These are phyloP conservation scores for Agrotis puta DNA, from an alignment of 2,888 invertebrate genomes.

Conservation along the genomic window DNA sequence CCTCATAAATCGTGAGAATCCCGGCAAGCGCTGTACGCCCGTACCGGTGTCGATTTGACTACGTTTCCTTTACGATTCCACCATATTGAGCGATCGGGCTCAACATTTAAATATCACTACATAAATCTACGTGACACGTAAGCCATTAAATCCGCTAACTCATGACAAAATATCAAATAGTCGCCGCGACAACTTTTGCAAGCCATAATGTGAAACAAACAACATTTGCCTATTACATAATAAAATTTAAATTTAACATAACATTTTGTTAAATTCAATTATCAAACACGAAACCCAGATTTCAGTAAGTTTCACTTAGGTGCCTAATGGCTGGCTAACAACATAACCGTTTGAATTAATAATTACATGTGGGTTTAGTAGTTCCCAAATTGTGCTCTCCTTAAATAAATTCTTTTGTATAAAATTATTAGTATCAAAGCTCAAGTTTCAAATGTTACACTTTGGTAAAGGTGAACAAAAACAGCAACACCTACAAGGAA, in stretches of 20 bases:
- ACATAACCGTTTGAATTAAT: slow-evolving; percentile 48
- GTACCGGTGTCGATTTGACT: slow-evolving; percentile 89
- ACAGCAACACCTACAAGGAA: slow-evolving; percentile 50
- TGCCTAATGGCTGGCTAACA: slow-evolving; percentile 46
- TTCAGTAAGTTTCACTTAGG: slow-evolving; percentile 45
- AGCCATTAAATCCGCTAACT: slow-evolving; percentile 44
- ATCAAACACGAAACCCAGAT: slow-evolving; percentile 38
- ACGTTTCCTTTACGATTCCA: slow-evolving; percentile 88
- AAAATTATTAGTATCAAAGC: slow-evolving; percentile 5
- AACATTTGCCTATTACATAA: slow-evolving; percentile 29
- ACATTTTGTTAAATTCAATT: slow-evolving; percentile 34
- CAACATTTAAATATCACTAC: slow-evolving; percentile 71
- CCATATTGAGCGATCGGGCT: slow-evolving; percentile 82
- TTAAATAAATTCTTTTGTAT: slow-evolving; percentile 11
- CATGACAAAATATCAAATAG: slow-evolving; percentile 54
- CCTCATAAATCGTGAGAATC: slow-evolving; percentile 91
- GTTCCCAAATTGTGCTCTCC: slow-evolving; percentile 15
- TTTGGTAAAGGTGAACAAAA: slow-evolving; percentile 27
- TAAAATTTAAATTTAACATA: slow-evolving; percentile 32
- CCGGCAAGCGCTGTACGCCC: slow-evolving; percentile 85
- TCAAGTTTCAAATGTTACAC: neutral
- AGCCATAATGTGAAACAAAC: slow-evolving; percentile 41
- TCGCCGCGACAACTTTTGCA: slow-evolving; percentile 20
- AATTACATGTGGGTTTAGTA: slow-evolving; percentile 28
- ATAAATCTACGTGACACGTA: slow-evolving; percentile 62